Evolutionary conservation across 1,140 invertebrate species (phyloP), one percentile per base, ranked within the genome.

Genomic region (Heliconius himera): DNA sequence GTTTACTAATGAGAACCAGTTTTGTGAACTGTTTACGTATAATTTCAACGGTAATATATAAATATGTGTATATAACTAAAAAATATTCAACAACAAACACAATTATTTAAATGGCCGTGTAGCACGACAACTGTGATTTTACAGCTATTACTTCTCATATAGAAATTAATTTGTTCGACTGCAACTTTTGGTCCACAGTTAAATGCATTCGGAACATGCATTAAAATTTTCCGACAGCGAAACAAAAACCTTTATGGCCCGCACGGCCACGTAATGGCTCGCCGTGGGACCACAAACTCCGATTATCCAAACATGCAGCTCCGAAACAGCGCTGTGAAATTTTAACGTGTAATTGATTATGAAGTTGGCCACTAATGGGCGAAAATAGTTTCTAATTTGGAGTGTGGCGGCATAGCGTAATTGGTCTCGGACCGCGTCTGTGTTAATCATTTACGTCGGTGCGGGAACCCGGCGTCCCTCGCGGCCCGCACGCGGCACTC

Each of bases 311-410:
- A 93, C 91, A 89, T 79, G 87, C 87, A 89, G 90, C 89, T 90
- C 88, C 90, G 86, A 92, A 94, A 89, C 91, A 88, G 88, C 84
- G 84, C 85, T 88, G 87, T 92, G 93, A 93, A 94, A 93, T 90
- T 93, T 93, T 92, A 93, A 92, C 92, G 92, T 93, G 85, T 92
- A 94, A 93, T 94, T 94, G 93, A 94, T 93, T 93, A 94, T 94
- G 93, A 94, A 94, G 91, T 94, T 94, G 93, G 91, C 87, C 88
- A 89, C 87, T 93, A 94, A 94, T 94, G 93, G 93, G 88, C 86
- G 90, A 91, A 93, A 94, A 94, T 94, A 94, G 93, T 94, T 94
- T 94, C 93, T 94, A 94, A 94, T 94, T 94, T 94, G 89, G 91
- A 87, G 88, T 91, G 87, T 83, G 88, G 88, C 85, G 85, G 86